Evolutionary conservation across 1,140 invertebrate genomes (phyloP).

Genomic region (Euwallacea fornicatus): DNA sequence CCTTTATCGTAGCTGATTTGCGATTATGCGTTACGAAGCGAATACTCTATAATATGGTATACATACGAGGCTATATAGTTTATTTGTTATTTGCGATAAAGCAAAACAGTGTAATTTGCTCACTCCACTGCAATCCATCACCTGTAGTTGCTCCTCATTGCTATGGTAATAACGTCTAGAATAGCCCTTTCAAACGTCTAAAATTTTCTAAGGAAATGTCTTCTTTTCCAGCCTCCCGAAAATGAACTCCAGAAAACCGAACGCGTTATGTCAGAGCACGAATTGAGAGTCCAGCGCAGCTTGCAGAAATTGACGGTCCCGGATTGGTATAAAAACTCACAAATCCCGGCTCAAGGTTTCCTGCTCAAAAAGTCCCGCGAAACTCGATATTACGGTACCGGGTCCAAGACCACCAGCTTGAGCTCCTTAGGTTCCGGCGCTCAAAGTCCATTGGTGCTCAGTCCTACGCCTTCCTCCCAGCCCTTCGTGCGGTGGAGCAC

Average conservation of each 20-base stretch:
- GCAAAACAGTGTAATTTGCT: too few relatives aligned
- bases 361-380: constrained; percentile 54
- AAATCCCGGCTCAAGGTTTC: constrained; percentile 69
- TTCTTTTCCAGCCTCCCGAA: constrained; percentile 78
- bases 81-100: too few relatives aligned
- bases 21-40: too few relatives aligned
- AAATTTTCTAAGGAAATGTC: neutral
- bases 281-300: constrained; percentile 87
- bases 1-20: too few relatives aligned
- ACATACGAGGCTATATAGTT: too few relatives aligned
- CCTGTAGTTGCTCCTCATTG: too few relatives aligned
- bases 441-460: constrained; percentile 49
- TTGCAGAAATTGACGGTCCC: constrained; percentile 91
- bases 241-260: constrained; percentile 88
- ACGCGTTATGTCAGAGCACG: constrained; percentile 84
- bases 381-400: constrained; percentile 49
- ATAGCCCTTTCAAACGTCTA: too few relatives aligned
- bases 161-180: too few relatives aligned
- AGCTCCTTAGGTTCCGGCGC: constrained; percentile 53
- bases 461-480: constrained; percentile 49
- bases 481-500: constrained; percentile 82
- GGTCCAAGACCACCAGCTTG: constrained; percentile 51
- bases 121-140: too few relatives aligned
- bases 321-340: constrained; percentile 90
- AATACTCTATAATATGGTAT: too few relatives aligned